phyloP scores from a whole-genome alignment of 2,888 invertebrate genomes.

The Drosophila atripex region DNA sequence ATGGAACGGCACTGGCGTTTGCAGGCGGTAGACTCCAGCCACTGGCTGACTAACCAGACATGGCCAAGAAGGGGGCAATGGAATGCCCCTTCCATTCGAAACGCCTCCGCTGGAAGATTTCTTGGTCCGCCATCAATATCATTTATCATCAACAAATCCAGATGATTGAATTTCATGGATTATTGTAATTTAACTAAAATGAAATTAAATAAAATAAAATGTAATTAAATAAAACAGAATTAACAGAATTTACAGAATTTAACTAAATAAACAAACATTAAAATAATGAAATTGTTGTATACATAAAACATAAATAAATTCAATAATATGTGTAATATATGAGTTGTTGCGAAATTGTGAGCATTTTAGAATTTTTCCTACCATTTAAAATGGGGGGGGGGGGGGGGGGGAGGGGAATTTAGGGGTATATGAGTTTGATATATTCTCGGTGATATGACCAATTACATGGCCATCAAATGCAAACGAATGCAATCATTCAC shows the following conservation, averaged over 20 bases:
- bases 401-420: too few species aligned
- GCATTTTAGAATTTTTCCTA: neutral
- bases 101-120: too few species aligned
- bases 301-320: neutral
- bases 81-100: too few species aligned
- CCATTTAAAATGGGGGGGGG: neutral
- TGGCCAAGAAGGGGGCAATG: too few species aligned
- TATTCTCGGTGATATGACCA: conserved; percentile 41
- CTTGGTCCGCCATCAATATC: neutral
- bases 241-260: neutral
- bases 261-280: too few species aligned
- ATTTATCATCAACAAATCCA: neutral
- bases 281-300: neutral
- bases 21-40: too few species aligned
- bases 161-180: neutral
- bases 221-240: neutral
- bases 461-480: conserved; percentile 61
- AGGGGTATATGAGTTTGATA: conserved; percentile 15
- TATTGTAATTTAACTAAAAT: neutral
- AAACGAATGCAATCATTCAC: conserved; percentile 66
- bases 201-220: neutral
- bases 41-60: too few species aligned
- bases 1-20: too few species aligned
- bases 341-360: too few species aligned
- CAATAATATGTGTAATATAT: neutral